Evolutionary conservation across 2,888 invertebrate species (phyloP), one percentile per base, ranked within the genome.

Genomic region (Spilosoma lubricipeda): DNA sequence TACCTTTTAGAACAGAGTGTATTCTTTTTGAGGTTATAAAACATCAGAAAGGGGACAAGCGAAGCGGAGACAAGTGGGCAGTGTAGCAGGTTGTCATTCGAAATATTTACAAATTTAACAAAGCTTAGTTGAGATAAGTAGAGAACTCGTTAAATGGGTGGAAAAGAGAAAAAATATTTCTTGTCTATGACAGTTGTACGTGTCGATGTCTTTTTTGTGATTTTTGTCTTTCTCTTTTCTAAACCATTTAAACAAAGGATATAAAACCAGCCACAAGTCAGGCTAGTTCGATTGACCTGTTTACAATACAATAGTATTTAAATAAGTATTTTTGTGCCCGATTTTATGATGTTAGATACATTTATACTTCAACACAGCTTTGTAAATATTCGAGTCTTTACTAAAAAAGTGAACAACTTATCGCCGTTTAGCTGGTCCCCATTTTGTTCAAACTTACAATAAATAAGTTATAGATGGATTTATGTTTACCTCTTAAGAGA

Each of bases 1-100:
- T 18, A 11, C 3, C 4, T 63, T 56, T 27, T 69, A n/a, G 18
- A 56, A 13, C 27, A 23, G 11, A 70, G 30, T 42, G 20, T 69
- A 30, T 56, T 30, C 5, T 59, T 74, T 59, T 36, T 36, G 23
- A 59, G 39, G 33, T 1, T 33, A 48, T 30, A 9, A 23, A 63
- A 27, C 0, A 52, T 71, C 71, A 67, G 74, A 77, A 77, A 74
- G 68, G 36, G 36, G 42, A 72, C 56, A 20, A 75, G 45, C 63
- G 7, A 76, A 66, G 63, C n/a, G 45, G 33, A 48, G 64, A 67
- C 3, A 73, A 73, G 70, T 36, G 36, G 63, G 48, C 66, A 70
- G 30, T 74, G 59, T 70, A 66, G 65, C 67, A 56, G 72, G 74
- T 76, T 71, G 73, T 73, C 45, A 30, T 74, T 18, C 27, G 0